Conservation (phyloP, 2,888 invertebrate species). For the Bruchidius siliquastri region DNA sequence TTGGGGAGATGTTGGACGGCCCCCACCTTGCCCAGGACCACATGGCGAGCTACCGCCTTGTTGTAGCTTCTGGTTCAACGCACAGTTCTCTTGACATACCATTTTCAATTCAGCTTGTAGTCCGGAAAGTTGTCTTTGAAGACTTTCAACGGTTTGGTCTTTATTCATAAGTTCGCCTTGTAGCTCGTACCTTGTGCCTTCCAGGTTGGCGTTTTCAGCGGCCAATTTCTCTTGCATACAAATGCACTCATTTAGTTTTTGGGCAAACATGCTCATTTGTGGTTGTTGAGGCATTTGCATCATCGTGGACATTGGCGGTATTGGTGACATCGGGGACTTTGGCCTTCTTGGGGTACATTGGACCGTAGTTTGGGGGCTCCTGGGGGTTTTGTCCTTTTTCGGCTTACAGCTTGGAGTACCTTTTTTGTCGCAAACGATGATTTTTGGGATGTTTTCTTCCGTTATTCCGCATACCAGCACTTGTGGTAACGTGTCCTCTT, state of each 20-base stretch:
- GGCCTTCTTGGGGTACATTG: background rate
- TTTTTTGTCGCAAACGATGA: slow-evolving; percentile 49
- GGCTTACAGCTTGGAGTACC: background rate
- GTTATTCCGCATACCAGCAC: slow-evolving; percentile 53
- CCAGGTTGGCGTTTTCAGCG: slow-evolving; percentile 62
- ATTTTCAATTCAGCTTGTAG: slow-evolving; percentile 62
- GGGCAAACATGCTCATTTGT: slow-evolving; percentile 40
- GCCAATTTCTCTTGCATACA: slow-evolving; percentile 65
- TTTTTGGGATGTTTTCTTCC: slow-evolving; percentile 52
- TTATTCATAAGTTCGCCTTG: slow-evolving; percentile 62
- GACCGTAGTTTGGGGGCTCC: background rate
- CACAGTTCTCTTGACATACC: slow-evolving; percentile 57
- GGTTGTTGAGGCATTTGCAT: background rate
- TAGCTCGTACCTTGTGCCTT: slow-evolving; percentile 61
- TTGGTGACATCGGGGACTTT: background rate
- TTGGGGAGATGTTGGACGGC: slow-evolving; percentile 6
- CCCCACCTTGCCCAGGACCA: background rate
- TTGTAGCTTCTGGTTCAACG: slow-evolving; percentile 53
- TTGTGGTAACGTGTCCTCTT: slow-evolving; percentile 48
- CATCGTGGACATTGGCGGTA: background rate
- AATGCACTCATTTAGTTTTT: slow-evolving; percentile 60
- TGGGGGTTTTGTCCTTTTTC: background rate
- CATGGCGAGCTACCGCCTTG: slow-evolving; percentile 1
- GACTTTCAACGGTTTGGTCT: slow-evolving; percentile 58
- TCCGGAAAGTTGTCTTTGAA: slow-evolving; percentile 57